Conservation (phyloP, 2,113 vertebrate genomes). For the Myrmophylax atrothorax region DNA sequence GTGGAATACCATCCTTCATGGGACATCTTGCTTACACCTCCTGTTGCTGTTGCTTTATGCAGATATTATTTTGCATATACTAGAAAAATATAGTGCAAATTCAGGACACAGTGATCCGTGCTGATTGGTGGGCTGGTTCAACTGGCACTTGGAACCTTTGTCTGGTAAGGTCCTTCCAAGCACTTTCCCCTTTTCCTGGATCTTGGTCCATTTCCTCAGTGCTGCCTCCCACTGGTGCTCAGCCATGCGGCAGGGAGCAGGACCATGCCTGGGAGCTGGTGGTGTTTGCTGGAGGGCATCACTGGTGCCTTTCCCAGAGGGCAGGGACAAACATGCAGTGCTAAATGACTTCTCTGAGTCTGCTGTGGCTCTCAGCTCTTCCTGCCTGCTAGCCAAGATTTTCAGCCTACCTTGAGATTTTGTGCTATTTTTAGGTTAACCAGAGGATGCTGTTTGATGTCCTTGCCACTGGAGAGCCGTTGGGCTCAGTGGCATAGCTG, state of each 20-base stretch:
- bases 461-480: background rate
- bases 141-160: background rate
- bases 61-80: background rate
- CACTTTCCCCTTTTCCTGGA: background rate
- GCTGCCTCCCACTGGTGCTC: background rate
- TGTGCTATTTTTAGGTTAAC: background rate
- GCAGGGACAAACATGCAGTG: accelerated
- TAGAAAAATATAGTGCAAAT: background rate
- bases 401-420: background rate
- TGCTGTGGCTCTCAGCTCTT: background rate
- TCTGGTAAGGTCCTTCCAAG: background rate
- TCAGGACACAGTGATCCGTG: accelerated
- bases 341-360: background rate
- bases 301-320: background rate
- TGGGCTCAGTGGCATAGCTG: background rate
- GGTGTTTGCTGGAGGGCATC: background rate
- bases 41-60: background rate
- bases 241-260: accelerated
- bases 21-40: background rate
- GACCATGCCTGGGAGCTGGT: accelerated
- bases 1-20: background rate
- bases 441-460: accelerated
- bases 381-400: background rate
- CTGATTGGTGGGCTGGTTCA: background rate
- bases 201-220: background rate